Percentiles rank a stretch among this genome's conserved stretches.
Evolutionary conservation across 2,113 vertebrate genomes (phyloP).

Genomic region (Turnix velox): DNA sequence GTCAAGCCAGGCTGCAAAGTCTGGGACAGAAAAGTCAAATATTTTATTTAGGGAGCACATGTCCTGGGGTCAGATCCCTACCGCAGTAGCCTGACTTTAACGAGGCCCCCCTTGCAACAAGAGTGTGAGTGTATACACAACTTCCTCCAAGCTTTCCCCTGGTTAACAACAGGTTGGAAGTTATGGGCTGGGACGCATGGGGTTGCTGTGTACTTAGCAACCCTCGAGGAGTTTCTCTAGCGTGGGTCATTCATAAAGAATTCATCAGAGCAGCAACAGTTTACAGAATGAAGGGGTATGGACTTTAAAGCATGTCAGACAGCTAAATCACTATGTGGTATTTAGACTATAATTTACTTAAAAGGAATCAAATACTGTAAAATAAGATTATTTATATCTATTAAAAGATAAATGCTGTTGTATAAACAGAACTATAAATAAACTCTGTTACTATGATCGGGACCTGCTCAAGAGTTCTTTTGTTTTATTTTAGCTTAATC

Average conservation of each 20-base stretch:
- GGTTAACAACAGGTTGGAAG: neutral
- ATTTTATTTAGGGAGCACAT: neutral
- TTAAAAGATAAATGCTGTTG: neutral
- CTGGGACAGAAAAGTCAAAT: neutral
- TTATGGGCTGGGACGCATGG: neutral
- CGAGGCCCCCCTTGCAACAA: neutral
- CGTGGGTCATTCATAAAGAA: neutral
- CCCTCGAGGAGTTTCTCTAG: neutral
- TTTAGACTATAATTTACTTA: neutral
- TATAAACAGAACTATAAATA: neutral
- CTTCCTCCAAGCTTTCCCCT: neutral
- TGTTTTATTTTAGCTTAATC: neutral
- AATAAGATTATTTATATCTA: neutral
- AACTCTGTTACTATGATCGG: neutral
- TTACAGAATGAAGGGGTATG: neutral
- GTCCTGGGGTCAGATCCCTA: neutral
- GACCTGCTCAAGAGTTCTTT: neutral
- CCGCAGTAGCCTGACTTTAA: neutral
- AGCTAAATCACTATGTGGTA: neutral
- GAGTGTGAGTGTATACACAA: neutral
- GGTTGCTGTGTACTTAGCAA: neutral
- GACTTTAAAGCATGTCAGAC: neutral
- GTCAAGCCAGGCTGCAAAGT: neutral
- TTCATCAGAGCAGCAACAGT: neutral
- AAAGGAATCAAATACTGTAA: neutral